Conservation (phyloP, 2,888 invertebrate species). For the Neoitamus cyanurus region DNA sequence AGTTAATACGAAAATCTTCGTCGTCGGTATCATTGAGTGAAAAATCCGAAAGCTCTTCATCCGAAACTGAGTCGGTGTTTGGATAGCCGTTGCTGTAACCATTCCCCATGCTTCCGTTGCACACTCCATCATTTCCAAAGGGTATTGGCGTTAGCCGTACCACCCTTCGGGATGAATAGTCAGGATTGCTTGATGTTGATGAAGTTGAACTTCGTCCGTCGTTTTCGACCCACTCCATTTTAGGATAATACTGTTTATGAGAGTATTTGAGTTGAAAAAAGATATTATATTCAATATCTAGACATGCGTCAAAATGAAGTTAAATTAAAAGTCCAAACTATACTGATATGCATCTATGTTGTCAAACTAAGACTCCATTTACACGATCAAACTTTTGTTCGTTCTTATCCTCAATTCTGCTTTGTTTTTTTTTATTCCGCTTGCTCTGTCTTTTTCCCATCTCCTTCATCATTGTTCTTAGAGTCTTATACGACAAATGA, state of each 20-base stretch:
- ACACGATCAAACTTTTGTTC: too few species aligned
- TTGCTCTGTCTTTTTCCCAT: too few species aligned
- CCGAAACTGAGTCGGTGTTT: conserved; percentile 62
- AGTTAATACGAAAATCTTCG: conserved; percentile 68
- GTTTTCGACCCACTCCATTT: conserved; percentile 50
- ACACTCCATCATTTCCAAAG: conserved; percentile 37
- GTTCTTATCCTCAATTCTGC: too few species aligned
- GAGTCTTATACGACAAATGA: too few species aligned
- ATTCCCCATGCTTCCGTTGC: conserved; percentile 9
- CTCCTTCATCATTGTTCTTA: too few species aligned
- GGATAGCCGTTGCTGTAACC: conserved; percentile 56
- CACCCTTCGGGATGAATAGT: conserved; percentile 17
- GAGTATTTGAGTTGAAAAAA: background rate
- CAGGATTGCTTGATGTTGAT: conserved; percentile 48
- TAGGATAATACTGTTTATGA: background rate
- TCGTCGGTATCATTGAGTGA: conserved; percentile 84
- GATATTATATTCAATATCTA: background rate
- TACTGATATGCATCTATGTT: too few species aligned
- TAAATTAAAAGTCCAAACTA: too few species aligned
- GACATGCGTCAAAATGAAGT: too few species aligned
- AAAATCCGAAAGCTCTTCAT: conserved; percentile 70
- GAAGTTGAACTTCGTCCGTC: conserved; percentile 51
- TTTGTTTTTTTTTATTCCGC: too few species aligned
- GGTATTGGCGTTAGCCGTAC: conserved; percentile 23
- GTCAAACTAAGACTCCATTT: too few species aligned